Percentiles rank a stretch among this genome's conserved stretches.
These are phyloP conservation scores for Callipepla squamata DNA, from an alignment of 2,113 vertebrate genomes.

Conservation along the genomic window DNA sequence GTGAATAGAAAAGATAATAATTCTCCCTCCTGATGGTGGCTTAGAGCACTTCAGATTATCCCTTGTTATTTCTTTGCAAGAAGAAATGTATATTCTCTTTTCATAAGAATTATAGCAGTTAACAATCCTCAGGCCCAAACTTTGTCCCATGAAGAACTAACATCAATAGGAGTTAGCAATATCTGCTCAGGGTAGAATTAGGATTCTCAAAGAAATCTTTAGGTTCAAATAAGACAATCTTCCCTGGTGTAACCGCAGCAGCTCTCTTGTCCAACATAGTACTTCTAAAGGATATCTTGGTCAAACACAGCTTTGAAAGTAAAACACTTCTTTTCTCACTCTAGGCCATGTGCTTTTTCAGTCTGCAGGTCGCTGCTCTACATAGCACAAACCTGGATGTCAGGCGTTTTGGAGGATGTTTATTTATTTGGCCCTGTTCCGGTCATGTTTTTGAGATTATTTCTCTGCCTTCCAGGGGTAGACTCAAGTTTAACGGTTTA, in stretches of 20 bases:
- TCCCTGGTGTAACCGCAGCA: slow-evolving; percentile 33
- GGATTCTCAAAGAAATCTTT: slow-evolving; percentile 59
- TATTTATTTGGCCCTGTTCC: background rate
- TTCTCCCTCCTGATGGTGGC: slow-evolving; percentile 61
- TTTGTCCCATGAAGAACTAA: slow-evolving; percentile 46
- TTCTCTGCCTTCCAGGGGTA: background rate
- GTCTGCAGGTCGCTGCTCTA: background rate
- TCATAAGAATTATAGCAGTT: slow-evolving; percentile 66
- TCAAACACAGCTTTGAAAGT: slow-evolving; percentile 44
- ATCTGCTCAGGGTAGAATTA: slow-evolving; percentile 52
- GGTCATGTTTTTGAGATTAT: background rate
- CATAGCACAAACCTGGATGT: background rate
- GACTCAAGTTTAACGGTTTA: background rate
- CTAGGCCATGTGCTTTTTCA: background rate
- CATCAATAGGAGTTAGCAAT: slow-evolving; percentile 62
- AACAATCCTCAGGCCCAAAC: slow-evolving; percentile 54
- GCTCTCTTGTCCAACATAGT: slow-evolving; percentile 60
- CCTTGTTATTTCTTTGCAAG: slow-evolving; percentile 70
- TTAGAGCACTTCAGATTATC: slow-evolving; percentile 71
- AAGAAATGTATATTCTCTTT: slow-evolving; percentile 65
- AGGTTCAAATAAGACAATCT: slow-evolving; percentile 56
- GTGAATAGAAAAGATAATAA: slow-evolving; percentile 70
- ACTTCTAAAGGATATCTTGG: slow-evolving; percentile 53
- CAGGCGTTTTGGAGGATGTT: background rate
- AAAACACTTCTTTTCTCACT: slow-evolving; percentile 4